Evolutionary conservation across 1,140 invertebrate species (phyloP), one percentile per base, ranked within the genome.

Genomic region (Drosophila asahinai): DNA sequence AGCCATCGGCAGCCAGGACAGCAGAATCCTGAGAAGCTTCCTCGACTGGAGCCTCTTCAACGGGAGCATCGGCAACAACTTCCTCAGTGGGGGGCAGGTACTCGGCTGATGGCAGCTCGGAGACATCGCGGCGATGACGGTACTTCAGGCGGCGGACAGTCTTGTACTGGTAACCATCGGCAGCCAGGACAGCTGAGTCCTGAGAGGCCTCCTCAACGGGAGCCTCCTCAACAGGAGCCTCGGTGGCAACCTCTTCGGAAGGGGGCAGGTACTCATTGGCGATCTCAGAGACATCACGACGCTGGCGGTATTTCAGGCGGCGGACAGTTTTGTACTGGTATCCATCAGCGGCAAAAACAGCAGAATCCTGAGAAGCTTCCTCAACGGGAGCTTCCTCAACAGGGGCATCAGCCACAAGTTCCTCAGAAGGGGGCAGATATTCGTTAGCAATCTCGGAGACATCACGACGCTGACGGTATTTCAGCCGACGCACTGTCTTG

Each of bases 391-490:
- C 70, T 2, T 38, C 43, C 5, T 54, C 54, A n/a, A 73, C 5
- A 0, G 58, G 49, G 17, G 33, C 73, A 9, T 65, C 59, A 9
- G 58, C 11, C 1, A 27, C 42, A 14, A 45, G 40, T 15, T 86
- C 73, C 55, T 86, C 77, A 6, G 77, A n/a, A 6, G 83, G 83
- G 9, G 82, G 82, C 47, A 86, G 47, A 51, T 86, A 86, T 0
- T 86, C 83, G 47, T 74, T 84, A 57, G 72, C 72, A 30, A 84
- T 74, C 55, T 89, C 82, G 0, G 80, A 77, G 1, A 90, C 80
- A 81, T 90, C 86, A 73, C 86, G 86, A 52, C 86, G 86, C 4
- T 86, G 86, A 6, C 86, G 83, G 47, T 76, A 77, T 47, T 83
- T 86, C 42, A 81, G 48, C 6, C 82, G 83, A 17, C 80, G 83